A percentile compares a stretch with the other conserved stretches of the same genome.
These are phyloP conservation scores for Drosophila tsacasi DNA, from an alignment of 1,140 invertebrate species.

Conservation along the genomic window DNA sequence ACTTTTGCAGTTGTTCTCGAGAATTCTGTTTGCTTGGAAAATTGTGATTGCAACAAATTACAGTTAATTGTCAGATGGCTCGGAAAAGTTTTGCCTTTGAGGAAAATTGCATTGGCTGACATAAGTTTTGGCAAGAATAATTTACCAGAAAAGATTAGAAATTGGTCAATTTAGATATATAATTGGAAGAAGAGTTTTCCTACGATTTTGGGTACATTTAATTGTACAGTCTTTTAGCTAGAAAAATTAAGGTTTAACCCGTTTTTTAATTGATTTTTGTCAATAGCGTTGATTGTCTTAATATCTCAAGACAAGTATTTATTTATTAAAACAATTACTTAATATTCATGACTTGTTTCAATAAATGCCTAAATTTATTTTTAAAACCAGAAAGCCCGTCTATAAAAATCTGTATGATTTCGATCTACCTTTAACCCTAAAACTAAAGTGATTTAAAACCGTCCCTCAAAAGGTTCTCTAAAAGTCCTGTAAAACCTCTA, in stretches of 20 bases:
- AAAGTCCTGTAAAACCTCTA: neutral
- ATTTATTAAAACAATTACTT: no score
- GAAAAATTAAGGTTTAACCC: neutral
- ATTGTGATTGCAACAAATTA: conserved; percentile 59
- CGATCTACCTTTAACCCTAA: no score
- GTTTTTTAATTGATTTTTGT: neutral
- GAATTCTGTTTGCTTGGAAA: conserved; percentile 43
- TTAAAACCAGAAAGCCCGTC: neutral
- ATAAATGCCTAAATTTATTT: neutral
- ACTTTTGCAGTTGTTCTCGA: conserved; percentile 41
- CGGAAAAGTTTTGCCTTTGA: neutral
- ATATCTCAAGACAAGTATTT: neutral
- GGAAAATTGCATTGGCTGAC: neutral
- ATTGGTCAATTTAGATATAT: neutral
- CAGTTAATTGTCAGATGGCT: conserved; percentile 41
- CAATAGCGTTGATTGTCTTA: no score
- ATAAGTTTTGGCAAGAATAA: neutral
- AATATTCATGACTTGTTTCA: neutral
- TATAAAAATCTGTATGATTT: neutral
- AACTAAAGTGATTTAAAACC: neutral
- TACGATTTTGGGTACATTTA: neutral
- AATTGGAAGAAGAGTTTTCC: no score
- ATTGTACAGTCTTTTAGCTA: neutral
- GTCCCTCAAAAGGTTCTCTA: neutral
- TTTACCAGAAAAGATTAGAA: no score